phyloP scores from a whole-genome alignment of 2,797 vertebrate genomes.

The Balearica regulorum region DNA sequence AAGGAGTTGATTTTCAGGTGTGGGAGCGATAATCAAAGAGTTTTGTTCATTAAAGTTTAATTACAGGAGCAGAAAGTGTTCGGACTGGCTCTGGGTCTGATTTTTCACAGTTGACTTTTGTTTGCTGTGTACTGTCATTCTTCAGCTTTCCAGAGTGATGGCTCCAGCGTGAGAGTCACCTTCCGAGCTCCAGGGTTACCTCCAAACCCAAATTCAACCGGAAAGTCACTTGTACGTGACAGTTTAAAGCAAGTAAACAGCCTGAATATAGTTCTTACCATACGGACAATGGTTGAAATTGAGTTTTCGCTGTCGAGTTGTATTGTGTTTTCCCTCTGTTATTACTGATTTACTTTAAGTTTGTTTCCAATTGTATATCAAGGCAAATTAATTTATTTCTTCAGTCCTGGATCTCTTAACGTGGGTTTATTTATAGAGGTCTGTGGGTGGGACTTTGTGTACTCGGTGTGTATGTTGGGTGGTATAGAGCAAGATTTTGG shows the following conservation, averaged over 20 bases:
- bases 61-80: background rate
- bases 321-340: background rate
- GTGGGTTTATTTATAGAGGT: slow-evolving; percentile 70
- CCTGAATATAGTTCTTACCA: background rate
- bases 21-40: background rate
- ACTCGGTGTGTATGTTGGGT: background rate
- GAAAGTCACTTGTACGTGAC: rapidly evolving
- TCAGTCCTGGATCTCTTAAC: slow-evolving; percentile 61
- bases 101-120: background rate
- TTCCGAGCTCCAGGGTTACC: background rate
- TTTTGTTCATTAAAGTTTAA: background rate
- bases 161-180: background rate
- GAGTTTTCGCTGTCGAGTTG: background rate
- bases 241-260: background rate
- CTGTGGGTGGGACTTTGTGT: slow-evolving; percentile 61
- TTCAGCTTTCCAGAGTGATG: background rate
- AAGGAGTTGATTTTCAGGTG: background rate
- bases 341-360: background rate
- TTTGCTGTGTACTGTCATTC: background rate
- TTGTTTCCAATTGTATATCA: too few species aligned
- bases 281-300: rapidly evolving
- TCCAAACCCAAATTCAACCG: background rate
- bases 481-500: background rate
- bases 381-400: background rate
- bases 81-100: background rate